Evolutionary conservation across 2,113 vertebrate species (phyloP).

Genomic region (Climacteris rufus): DNA sequence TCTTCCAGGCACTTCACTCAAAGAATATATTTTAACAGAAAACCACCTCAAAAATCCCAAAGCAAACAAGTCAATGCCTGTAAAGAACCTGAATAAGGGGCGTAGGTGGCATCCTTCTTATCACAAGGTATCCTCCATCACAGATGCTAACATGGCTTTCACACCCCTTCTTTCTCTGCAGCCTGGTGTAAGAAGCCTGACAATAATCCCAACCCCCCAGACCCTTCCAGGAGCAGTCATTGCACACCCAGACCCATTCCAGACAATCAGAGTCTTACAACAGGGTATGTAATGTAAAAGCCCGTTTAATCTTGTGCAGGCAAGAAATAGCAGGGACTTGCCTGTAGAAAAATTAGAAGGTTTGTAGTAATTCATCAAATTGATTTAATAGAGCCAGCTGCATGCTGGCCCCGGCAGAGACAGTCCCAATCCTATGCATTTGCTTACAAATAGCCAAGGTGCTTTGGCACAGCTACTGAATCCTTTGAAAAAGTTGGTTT

Average conservation of each 20-base stretch:
- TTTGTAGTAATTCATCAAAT: conserved; percentile 33
- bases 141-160: neutral
- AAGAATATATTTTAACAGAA: neutral
- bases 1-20: neutral
- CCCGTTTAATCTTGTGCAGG: conserved; percentile 1
- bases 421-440: neutral
- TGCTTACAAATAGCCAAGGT: conserved; percentile 20
- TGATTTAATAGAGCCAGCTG: conserved; percentile 54
- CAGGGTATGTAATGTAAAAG: neutral
- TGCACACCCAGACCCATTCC: neutral
- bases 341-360: neutral
- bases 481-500: conserved; percentile 30
- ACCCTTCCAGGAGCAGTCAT: neutral
- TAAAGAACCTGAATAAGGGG: neutral
- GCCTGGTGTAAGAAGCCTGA: neutral
- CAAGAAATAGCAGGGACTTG: conserved; percentile 27
- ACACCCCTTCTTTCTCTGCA: neutral
- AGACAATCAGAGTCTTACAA: neutral
- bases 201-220: neutral
- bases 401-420: neutral
- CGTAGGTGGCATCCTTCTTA: neutral
- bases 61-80: neutral
- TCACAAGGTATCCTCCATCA: neutral
- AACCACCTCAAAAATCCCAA: neutral
- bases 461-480: conserved; percentile 21